Percentiles rank a stretch among this genome's conserved stretches.
These are phyloP conservation scores for Erinaceus europaeus DNA, from an alignment of 2,113 vertebrate species.

Conservation along the genomic window DNA sequence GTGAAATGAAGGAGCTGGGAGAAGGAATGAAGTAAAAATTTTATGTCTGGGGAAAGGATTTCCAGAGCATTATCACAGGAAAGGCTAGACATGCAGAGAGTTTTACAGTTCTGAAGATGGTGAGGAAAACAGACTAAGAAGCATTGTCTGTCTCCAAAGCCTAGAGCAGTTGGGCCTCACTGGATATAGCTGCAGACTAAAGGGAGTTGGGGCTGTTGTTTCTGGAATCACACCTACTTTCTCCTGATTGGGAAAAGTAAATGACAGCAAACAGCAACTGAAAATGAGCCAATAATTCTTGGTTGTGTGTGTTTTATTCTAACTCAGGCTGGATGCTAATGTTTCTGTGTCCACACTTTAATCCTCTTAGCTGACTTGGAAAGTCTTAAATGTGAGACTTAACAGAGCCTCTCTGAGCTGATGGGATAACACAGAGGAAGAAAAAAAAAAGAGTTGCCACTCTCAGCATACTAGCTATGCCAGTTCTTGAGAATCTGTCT, in stretches of 20 bases:
- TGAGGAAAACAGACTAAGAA: not conserved
- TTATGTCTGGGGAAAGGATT: not conserved
- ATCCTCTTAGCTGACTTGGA: constrained; percentile 46
- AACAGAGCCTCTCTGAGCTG: constrained; percentile 48
- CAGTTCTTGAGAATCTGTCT: not conserved
- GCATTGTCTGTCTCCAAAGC: not conserved
- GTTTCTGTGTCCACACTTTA: constrained; percentile 37
- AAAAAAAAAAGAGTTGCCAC: not conserved
- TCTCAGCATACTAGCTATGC: not conserved
- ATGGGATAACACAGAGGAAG: constrained; percentile 48
- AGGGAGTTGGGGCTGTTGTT: not conserved
- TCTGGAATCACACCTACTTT: not conserved
- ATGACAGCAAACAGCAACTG: not conserved
- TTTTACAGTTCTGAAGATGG: not conserved
- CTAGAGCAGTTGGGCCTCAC: not conserved
- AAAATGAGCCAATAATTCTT: not conserved
- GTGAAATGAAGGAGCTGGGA: not conserved
- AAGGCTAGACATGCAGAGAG: not conserved
- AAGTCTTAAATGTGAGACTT: constrained; percentile 51
- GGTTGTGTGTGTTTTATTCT: not conserved
- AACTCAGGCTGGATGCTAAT: constrained; percentile 31
- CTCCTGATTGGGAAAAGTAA: not conserved
- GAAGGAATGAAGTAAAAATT: not conserved
- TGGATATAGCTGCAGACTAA: not conserved
- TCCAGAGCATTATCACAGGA: not conserved